Conservation (phyloP, 2,113 vertebrate genomes). For the Abramis brama region DNA sequence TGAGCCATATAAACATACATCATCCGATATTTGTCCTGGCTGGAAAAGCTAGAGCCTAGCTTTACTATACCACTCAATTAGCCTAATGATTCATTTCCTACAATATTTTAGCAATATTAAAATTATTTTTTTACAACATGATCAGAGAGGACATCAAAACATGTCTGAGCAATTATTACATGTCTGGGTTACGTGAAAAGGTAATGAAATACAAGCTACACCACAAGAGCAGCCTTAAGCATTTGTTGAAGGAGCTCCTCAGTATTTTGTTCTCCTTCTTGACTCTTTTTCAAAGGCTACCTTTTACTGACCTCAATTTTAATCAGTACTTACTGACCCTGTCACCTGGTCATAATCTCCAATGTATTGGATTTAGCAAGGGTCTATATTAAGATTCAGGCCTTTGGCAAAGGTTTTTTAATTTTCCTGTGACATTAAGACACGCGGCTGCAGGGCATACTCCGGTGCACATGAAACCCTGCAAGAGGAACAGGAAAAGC, state of each 20-base stretch:
- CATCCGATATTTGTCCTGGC: background rate
- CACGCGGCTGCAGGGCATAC: slow-evolving; percentile 82
- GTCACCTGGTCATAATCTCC: slow-evolving; percentile 54
- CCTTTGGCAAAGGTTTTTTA: slow-evolving; percentile 80
- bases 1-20: background rate
- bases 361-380: slow-evolving; percentile 70
- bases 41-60: background rate
- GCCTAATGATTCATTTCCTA: background rate
- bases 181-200: slow-evolving; percentile 32
- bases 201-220: background rate
- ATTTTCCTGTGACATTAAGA: slow-evolving; percentile 90
- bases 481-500: slow-evolving; percentile 55
- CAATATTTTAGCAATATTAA: background rate
- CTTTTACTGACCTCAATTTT: slow-evolving; percentile 53
- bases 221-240: slow-evolving; percentile 23
- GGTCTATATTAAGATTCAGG: slow-evolving; percentile 83
- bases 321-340: slow-evolving; percentile 65
- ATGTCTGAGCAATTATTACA: slow-evolving; percentile 9
- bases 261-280: slow-evolving; percentile 38
- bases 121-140: slow-evolving; percentile 5
- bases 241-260: slow-evolving; percentile 37
- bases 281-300: slow-evolving; percentile 48
- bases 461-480: slow-evolving; percentile 74
- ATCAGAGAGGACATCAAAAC: slow-evolving; percentile 24
- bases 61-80: background rate